phyloP scores from a whole-genome alignment of 2,797 vertebrate genomes.

The Leptatherina wallacei region DNA sequence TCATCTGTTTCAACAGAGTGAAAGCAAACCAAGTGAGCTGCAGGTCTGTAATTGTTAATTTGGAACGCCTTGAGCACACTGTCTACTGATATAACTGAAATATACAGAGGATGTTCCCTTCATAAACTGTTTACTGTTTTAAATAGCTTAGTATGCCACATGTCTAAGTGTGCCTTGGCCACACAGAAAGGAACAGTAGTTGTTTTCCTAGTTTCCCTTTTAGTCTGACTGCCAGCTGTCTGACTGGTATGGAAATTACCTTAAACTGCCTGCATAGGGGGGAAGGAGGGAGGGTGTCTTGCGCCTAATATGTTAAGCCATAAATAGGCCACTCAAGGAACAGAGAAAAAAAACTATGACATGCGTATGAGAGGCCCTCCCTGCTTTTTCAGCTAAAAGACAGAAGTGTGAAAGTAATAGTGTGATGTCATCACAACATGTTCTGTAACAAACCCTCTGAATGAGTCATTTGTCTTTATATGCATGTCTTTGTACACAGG shows the following conservation, averaged over 20 bases:
- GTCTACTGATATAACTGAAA: not conserved
- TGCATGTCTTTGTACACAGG: slow-evolving; percentile 63
- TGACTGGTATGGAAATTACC: not conserved
- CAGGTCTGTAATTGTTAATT: slow-evolving; percentile 67
- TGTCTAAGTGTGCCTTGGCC: not conserved
- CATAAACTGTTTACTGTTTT: not conserved
- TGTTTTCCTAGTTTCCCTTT: not conserved
- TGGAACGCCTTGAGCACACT: not conserved
- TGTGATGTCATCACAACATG: not conserved
- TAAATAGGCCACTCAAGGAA: not conserved
- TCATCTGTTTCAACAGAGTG: slow-evolving; percentile 63
- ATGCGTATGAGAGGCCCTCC: not conserved
- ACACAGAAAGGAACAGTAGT: not conserved
- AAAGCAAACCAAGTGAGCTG: slow-evolving; percentile 65
- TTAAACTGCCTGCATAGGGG: not conserved
- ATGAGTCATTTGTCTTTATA: not conserved
- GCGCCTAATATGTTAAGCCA: too few relatives aligned
- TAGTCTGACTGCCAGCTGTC: not conserved
- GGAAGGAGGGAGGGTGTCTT: not conserved
- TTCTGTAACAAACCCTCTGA: not conserved
- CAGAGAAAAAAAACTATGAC: not conserved
- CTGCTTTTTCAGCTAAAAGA: not conserved
- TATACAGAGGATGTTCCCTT: not conserved
- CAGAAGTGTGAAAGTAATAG: not conserved
- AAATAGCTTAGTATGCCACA: not conserved